A percentile compares a stretch with the other conserved stretches of the same genome.
Conservation (phyloP, 1,140 invertebrate species). For the Bombus affinis region DNA sequence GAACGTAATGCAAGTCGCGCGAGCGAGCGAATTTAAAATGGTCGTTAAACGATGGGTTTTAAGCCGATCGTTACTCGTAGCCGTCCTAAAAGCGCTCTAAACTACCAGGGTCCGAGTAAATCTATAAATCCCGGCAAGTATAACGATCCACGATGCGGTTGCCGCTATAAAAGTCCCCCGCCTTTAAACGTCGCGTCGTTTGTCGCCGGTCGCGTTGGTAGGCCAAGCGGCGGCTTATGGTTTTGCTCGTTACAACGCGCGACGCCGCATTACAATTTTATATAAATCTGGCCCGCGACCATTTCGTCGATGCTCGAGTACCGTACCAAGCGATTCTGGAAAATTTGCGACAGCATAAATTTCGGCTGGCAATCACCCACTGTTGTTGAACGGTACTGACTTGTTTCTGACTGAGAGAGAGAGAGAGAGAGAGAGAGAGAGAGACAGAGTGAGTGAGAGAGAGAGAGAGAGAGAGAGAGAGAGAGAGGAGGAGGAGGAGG, state of each 20-base stretch:
- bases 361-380: constrained; percentile 52
- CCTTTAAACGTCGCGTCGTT: constrained; percentile 49
- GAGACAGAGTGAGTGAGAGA: too few relatives aligned
- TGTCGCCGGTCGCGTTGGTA: constrained; percentile 43
- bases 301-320: constrained; percentile 53
- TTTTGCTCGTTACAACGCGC: constrained; percentile 62
- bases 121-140: constrained; percentile 69
- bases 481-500: not conserved
- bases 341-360: constrained; percentile 75
- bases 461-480: too few relatives aligned
- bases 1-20: constrained; percentile 28
- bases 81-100: constrained; percentile 62
- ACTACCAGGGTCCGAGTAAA: constrained; percentile 60
- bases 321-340: constrained; percentile 64
- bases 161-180: constrained; percentile 64
- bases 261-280: constrained; percentile 65
- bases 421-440: not conserved
- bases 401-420: too few relatives aligned
- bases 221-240: constrained; percentile 54
- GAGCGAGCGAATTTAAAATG: constrained; percentile 65
- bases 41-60: constrained; percentile 68
- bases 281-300: constrained; percentile 68
- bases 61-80: constrained; percentile 61
- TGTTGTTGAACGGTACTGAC: too few relatives aligned
- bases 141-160: constrained; percentile 64